Evolutionary conservation across 1,140 invertebrate species (phyloP).

Genomic region (Drosophila funebris): DNA sequence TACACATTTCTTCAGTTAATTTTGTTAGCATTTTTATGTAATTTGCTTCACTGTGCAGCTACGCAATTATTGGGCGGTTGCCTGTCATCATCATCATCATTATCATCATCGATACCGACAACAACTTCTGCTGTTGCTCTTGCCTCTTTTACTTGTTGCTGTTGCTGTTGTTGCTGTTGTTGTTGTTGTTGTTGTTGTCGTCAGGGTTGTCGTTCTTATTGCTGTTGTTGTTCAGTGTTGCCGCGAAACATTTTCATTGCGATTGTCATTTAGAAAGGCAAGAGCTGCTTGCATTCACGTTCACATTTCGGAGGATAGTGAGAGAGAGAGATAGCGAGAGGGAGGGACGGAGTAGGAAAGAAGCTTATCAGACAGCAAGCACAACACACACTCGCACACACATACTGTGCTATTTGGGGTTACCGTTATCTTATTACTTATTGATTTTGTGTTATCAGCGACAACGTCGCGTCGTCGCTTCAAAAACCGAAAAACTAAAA

Average conservation of each 20-base stretch:
- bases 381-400: slow-evolving; percentile 21
- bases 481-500: slow-evolving; percentile 18
- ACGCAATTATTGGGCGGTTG: slow-evolving; percentile 29
- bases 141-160: neutral
- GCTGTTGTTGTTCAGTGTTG: slow-evolving; percentile 1
- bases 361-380: slow-evolving; percentile 58
- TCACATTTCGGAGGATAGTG: neutral
- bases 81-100: slow-evolving; percentile 11
- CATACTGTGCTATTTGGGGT: slow-evolving; percentile 53
- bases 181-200: neutral
- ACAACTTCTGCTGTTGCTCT: slow-evolving; percentile 12
- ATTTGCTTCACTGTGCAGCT: slow-evolving; percentile 29
- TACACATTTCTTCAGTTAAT: neutral
- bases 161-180: neutral
- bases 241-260: slow-evolving; percentile 54
- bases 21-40: neutral
- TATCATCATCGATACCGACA: slow-evolving; percentile 29
- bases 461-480: slow-evolving; percentile 33
- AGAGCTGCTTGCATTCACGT: slow-evolving; percentile 33
- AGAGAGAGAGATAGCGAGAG: neutral
- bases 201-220: slow-evolving; percentile 1
- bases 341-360: too few species aligned
- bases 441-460: slow-evolving; percentile 71
- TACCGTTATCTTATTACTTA: slow-evolving; percentile 74
- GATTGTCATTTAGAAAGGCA: slow-evolving; percentile 38